These are phyloP conservation scores for Uloborus plumipes DNA, from an alignment of 2,888 invertebrate genomes.

Conservation along the genomic window DNA sequence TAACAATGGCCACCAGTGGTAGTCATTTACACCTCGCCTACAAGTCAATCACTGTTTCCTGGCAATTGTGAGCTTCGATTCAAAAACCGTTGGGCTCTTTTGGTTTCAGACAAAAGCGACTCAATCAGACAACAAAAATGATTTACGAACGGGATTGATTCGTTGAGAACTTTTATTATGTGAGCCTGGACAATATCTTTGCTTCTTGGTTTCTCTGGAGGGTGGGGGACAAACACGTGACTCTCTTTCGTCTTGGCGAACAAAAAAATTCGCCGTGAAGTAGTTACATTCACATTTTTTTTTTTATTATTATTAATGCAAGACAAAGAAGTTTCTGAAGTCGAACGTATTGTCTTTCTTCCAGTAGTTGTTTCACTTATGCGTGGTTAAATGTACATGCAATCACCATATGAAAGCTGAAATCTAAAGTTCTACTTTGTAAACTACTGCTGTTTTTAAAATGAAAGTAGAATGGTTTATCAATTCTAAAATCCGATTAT, in stretches of 20 bases:
- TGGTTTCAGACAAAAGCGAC: constrained; percentile 26
- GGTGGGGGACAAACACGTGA: neutral
- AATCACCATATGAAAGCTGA: too few species aligned
- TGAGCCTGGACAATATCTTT: constrained; percentile 16
- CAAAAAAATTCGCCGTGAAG: neutral
- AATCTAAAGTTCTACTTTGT: too few species aligned
- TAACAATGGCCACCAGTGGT: constrained; percentile 32
- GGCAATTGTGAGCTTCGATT: constrained; percentile 35
- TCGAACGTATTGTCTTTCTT: too few species aligned
- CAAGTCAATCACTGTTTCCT: constrained; percentile 55
- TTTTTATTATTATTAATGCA: too few species aligned
- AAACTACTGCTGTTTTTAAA: too few species aligned
- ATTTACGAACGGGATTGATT: constrained; percentile 18
- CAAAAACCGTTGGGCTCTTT: constrained; percentile 12
- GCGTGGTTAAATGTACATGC: too few species aligned
- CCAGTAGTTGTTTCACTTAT: too few species aligned
- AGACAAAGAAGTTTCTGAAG: too few species aligned
- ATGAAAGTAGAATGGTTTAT: too few species aligned
- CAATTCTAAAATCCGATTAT: too few species aligned
- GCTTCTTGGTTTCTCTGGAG: constrained; percentile 23
- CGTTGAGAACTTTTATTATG: constrained; percentile 24
- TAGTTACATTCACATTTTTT: too few species aligned
- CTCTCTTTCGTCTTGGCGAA: neutral
- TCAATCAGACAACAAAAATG: constrained; percentile 35
- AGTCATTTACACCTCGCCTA: constrained; percentile 54